Percentiles rank a stretch among this genome's conserved stretches.
Conservation (phyloP, 2,113 vertebrate genomes). For the Chloebia gouldiae region DNA sequence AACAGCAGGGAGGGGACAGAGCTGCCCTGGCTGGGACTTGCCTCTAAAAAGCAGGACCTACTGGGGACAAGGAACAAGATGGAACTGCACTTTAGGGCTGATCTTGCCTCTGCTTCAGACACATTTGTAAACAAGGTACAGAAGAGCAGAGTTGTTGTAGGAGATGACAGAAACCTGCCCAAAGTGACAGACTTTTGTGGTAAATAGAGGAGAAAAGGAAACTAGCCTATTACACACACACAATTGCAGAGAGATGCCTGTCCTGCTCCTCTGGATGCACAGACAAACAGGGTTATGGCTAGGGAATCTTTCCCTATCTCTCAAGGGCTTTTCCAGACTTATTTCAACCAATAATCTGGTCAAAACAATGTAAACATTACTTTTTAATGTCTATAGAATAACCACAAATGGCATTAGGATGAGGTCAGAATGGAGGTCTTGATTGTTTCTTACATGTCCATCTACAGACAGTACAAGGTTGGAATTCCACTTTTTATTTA, state of each 20-base stretch:
- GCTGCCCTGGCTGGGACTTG: not conserved
- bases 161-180: not conserved
- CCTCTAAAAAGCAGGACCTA: slow-evolving; percentile 36
- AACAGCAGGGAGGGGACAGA: slow-evolving; percentile 1
- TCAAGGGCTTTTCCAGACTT: not conserved
- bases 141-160: not conserved
- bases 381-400: slow-evolving; percentile 52
- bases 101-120: not conserved
- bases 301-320: not conserved
- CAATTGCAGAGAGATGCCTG: not conserved
- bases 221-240: slow-evolving; percentile 23
- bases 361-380: slow-evolving; percentile 63
- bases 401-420: slow-evolving; percentile 22
- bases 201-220: not conserved
- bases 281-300: not conserved
- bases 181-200: not conserved
- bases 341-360: slow-evolving; percentile 57
- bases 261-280: not conserved
- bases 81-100: slow-evolving; percentile 19
- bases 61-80: not conserved
- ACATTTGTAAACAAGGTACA: slow-evolving; percentile 29
- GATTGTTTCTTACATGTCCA: slow-evolving; percentile 58
- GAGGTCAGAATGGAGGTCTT: slow-evolving; percentile 53
- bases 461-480: slow-evolving; percentile 68
- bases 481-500: slow-evolving; percentile 75